These are phyloP conservation scores for Mizuhopecten yessoensis DNA, from an alignment of 1,140 invertebrate species.

Conservation along the genomic window DNA sequence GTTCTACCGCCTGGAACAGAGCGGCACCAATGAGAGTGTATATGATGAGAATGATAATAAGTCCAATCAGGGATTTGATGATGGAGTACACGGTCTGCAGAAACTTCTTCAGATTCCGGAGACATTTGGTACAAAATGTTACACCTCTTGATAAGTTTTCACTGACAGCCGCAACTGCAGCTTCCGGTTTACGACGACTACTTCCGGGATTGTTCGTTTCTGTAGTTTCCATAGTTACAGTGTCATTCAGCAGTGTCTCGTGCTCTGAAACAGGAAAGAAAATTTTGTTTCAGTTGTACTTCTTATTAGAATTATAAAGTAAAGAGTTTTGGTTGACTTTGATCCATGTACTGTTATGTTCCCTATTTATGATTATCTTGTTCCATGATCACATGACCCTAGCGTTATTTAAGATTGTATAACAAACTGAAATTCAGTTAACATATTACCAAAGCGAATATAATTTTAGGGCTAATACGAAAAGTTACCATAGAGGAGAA, in stretches of 20 bases:
- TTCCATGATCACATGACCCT: too few relatives aligned
- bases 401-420: too few relatives aligned
- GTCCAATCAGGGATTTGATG: not conserved
- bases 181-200: not conserved
- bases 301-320: too few relatives aligned
- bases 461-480: too few relatives aligned
- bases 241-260: not conserved
- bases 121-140: constrained; percentile 13
- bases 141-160: not conserved
- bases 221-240: not conserved
- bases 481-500: too few relatives aligned
- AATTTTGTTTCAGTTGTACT: too few relatives aligned
- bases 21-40: not conserved
- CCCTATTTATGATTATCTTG: too few relatives aligned
- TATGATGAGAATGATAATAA: not conserved
- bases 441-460: too few relatives aligned
- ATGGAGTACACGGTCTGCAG: not conserved
- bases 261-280: not conserved
- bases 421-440: too few relatives aligned
- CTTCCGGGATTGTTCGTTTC: not conserved
- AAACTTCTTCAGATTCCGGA: not conserved
- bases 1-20: not conserved
- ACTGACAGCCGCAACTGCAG: not conserved
- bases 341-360: too few relatives aligned
- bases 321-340: too few relatives aligned